phyloP scores from a whole-genome alignment of 2,797 vertebrate genomes.

The Falco novaeseelandiae region DNA sequence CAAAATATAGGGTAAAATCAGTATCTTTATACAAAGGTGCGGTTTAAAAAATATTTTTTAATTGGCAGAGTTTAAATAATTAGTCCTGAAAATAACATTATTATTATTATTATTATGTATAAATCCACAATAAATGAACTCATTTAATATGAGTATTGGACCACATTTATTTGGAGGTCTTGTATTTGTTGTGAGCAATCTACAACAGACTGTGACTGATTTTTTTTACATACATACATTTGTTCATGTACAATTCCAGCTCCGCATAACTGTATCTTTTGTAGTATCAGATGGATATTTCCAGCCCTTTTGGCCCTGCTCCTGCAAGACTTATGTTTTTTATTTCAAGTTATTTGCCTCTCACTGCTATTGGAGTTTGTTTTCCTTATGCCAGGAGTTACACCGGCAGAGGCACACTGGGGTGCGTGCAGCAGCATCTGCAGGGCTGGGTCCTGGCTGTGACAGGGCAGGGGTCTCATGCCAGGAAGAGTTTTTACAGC shows the following conservation, averaged over 20 bases:
- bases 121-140: constrained; percentile 20
- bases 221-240: background rate
- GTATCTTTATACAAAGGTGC: background rate
- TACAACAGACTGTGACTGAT: background rate
- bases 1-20: constrained; percentile 36
- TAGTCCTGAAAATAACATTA: background rate
- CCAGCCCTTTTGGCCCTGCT: background rate
- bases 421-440: background rate
- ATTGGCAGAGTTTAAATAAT: background rate
- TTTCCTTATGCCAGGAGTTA: background rate
- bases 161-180: background rate
- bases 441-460: background rate
- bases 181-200: background rate
- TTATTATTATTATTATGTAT: constrained; percentile 40
- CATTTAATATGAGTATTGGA: background rate
- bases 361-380: background rate
- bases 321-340: background rate
- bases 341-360: background rate
- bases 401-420: background rate
- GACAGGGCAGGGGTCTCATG: background rate
- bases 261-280: background rate
- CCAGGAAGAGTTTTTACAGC: background rate
- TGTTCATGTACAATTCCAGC: background rate
- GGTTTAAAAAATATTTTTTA: background rate
- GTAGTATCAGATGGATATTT: background rate